These are phyloP conservation scores for Akabosia matsudoensis DNA, from an alignment of 1,140 invertebrate genomes.

Conservation along the genomic window DNA sequence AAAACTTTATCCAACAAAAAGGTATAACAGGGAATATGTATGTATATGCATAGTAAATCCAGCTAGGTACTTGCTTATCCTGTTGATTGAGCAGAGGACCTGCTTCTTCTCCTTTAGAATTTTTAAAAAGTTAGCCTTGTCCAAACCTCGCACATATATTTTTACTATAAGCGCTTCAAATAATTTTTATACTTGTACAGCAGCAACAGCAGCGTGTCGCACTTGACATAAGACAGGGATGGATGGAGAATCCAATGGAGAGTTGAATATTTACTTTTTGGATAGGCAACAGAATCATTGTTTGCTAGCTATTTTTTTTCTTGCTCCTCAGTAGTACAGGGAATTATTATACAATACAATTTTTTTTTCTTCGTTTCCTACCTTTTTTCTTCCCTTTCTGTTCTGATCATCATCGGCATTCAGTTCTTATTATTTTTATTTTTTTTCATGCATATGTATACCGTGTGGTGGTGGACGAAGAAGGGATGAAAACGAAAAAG, in stretches of 20 bases:
- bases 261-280: neutral
- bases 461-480: neutral
- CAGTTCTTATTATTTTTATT: no score
- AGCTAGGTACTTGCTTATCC: neutral
- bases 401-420: no score
- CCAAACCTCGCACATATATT: no score
- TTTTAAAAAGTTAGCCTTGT: no score
- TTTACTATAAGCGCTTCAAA: no score
- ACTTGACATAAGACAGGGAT: neutral
- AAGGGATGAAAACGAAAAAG: neutral
- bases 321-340: neutral
- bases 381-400: neutral
- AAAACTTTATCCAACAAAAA: no score
- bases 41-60: neutral
- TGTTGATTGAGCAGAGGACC: neutral
- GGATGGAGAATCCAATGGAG: neutral
- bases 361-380: neutral
- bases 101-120: neutral
- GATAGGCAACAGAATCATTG: neutral
- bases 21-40: no score
- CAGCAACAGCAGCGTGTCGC: neutral
- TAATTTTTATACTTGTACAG: no score
- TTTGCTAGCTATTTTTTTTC: neutral
- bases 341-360: neutral
- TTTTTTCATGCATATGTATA: neutral